A percentile compares a stretch with the other conserved stretches of the same genome.
Conservation (phyloP, 2,797 vertebrate genomes). For the Hydrophis major region DNA sequence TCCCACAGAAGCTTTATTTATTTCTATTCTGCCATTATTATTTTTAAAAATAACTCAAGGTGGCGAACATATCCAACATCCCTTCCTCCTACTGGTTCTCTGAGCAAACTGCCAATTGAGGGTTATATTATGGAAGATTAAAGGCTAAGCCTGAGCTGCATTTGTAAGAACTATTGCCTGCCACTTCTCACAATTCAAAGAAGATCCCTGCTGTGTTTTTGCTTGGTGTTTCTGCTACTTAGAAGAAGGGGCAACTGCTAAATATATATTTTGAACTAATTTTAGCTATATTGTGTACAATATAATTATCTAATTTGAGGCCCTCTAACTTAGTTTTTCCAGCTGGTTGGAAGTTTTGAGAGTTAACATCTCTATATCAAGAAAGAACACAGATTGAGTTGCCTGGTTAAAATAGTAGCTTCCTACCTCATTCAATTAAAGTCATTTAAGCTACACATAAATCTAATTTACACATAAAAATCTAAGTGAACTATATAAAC, state of each 20-base stretch:
- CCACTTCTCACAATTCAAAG: no score
- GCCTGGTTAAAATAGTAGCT: background rate
- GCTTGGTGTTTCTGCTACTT: background rate
- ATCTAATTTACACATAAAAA: constrained; percentile 26
- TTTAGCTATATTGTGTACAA: background rate
- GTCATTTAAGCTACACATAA: background rate
- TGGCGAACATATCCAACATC: background rate
- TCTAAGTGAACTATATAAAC: background rate
- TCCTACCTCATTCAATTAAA: background rate
- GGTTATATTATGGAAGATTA: background rate
- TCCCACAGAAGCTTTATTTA: background rate
- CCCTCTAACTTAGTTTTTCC: background rate
- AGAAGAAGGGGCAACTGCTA: background rate
- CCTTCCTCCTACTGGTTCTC: background rate
- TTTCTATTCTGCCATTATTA: background rate
- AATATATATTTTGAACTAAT: background rate
- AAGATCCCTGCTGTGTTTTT: background rate
- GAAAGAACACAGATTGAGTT: background rate
- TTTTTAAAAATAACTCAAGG: background rate
- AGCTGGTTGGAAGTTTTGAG: background rate
- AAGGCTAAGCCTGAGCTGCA: background rate
- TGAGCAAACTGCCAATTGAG: background rate
- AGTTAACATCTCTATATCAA: background rate
- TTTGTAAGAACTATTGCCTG: background rate
- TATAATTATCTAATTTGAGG: background rate